Evolutionary conservation across 2,113 vertebrate genomes (phyloP).

Genomic region (Chelonoidis abingdonii): DNA sequence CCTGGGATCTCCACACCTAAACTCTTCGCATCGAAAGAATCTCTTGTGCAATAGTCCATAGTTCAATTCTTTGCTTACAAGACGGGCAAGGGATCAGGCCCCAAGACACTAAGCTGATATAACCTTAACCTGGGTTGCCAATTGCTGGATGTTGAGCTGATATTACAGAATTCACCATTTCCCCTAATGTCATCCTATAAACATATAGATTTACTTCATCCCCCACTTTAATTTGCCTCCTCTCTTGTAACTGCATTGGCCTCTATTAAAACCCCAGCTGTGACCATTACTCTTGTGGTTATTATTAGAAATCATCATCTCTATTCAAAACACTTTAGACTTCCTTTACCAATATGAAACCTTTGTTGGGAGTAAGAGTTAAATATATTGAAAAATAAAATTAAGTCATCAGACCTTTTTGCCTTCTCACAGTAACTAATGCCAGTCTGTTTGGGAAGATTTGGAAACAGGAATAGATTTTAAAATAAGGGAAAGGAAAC

Average conservation of each 20-base stretch:
- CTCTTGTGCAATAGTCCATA: neutral
- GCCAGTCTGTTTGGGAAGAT: neutral
- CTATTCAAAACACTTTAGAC: neutral
- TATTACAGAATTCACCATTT: neutral
- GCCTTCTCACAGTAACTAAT: neutral
- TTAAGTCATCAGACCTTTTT: neutral
- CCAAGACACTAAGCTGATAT: neutral
- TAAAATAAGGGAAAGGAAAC: neutral
- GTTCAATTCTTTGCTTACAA: neutral
- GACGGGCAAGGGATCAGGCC: neutral
- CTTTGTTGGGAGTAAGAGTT: neutral
- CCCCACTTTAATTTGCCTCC: neutral
- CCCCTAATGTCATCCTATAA: neutral
- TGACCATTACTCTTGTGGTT: neutral
- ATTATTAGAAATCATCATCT: neutral
- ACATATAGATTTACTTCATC: neutral
- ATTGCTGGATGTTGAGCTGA: neutral
- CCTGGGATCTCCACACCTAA: neutral
- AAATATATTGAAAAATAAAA: neutral
- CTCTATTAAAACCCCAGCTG: neutral
- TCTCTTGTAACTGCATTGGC: neutral
- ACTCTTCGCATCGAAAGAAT: neutral
- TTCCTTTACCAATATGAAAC: neutral
- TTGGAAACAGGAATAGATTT: neutral
- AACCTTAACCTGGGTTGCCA: neutral